phyloP scores from a whole-genome alignment of 2,888 invertebrate species.

The Eucera pruinosa region DNA sequence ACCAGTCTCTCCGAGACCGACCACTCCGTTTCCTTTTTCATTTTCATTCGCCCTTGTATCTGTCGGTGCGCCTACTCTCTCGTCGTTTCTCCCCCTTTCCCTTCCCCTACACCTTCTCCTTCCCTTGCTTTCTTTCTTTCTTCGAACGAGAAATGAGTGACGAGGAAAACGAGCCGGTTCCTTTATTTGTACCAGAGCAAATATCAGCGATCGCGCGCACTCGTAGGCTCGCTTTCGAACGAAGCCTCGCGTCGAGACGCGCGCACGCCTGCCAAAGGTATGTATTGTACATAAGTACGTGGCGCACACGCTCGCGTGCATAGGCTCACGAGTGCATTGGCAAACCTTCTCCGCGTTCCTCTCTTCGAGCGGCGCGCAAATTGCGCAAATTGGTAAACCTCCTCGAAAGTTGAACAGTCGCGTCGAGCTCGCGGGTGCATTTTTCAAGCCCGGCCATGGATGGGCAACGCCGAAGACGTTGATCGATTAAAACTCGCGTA shows the following conservation, averaged over 20 bases:
- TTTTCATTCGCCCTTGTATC: conserved; percentile 48
- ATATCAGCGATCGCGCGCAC: conserved; percentile 13
- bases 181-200: conserved; percentile 34
- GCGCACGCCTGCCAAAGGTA: conserved; percentile 69
- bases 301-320: conserved; percentile 70
- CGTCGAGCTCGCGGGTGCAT: too few species aligned
- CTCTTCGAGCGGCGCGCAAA: not conserved
- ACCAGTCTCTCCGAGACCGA: not conserved
- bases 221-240: not conserved
- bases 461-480: too few species aligned
- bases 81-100: conserved; percentile 16
- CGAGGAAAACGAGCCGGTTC: conserved; percentile 30
- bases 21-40: conserved; percentile 31
- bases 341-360: conserved; percentile 25
- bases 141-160: conserved; percentile 34
- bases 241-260: conserved; percentile 6
- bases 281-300: too few species aligned
- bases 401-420: too few species aligned
- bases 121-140: not conserved
- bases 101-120: not conserved
- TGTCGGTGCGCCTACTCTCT: conserved; percentile 22
- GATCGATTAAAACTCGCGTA: too few species aligned
- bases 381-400: conserved; percentile 11
- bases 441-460: too few species aligned
- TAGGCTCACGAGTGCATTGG: conserved; percentile 60